Percentiles rank a stretch among this genome's conserved stretches.
phyloP scores from a whole-genome alignment of 2,113 vertebrate species.

The Cyrtonyx montezumae region DNA sequence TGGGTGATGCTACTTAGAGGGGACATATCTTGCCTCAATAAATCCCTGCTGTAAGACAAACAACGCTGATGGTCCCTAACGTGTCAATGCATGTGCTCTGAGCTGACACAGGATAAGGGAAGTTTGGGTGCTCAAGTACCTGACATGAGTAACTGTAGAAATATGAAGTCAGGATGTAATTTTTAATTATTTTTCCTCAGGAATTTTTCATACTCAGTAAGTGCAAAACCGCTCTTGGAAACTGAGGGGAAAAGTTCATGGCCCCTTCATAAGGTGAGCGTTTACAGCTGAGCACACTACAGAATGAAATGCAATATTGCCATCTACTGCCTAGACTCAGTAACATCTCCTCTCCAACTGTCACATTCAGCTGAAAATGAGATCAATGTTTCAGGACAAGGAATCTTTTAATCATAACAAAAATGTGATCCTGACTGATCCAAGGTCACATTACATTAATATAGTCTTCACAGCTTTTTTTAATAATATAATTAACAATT shows the following conservation, averaged over 20 bases:
- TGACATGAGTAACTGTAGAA: background rate
- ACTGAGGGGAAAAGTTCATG: slow-evolving; percentile 60
- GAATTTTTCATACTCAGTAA: slow-evolving; percentile 13
- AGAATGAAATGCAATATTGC: slow-evolving; percentile 72
- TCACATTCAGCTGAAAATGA: slow-evolving; percentile 1
- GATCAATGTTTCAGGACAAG: slow-evolving; percentile 31
- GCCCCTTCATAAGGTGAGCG: slow-evolving; percentile 52
- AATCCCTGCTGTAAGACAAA: background rate
- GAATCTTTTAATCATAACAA: slow-evolving; percentile 54
- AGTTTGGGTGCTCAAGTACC: background rate
- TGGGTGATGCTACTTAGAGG: background rate
- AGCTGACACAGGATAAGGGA: background rate
- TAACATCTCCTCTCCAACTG: background rate
- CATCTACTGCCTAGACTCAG: slow-evolving; percentile 21
- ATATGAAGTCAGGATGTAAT: background rate
- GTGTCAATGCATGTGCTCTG: background rate
- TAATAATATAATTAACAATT: slow-evolving; percentile 42
- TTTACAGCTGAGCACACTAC: background rate
- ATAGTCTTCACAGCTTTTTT: slow-evolving; percentile 31
- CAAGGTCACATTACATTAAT: slow-evolving; percentile 39
- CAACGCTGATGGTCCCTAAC: background rate
- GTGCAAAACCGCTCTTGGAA: background rate
- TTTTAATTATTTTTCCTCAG: slow-evolving; percentile 1
- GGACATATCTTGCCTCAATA: background rate
- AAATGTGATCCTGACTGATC: slow-evolving; percentile 38